Percentiles rank a stretch among this genome's conserved stretches.
phyloP scores from a whole-genome alignment of 2,797 vertebrate species.

The Urocyon cinereoargenteus region DNA sequence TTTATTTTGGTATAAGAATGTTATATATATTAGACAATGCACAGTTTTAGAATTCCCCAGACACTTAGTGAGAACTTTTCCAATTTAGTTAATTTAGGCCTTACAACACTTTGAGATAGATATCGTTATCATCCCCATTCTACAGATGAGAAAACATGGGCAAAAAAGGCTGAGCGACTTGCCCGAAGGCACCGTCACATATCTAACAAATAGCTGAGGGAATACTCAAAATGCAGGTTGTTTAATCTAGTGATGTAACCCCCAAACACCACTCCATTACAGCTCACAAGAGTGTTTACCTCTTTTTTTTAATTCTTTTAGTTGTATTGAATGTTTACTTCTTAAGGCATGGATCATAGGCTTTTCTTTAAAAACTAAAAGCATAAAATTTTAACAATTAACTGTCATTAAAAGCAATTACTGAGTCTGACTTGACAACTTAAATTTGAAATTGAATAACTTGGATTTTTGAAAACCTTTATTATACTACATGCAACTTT shows the following conservation, averaged over 20 bases:
- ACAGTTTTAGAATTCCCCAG: not conserved
- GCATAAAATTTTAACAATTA: conserved; percentile 30
- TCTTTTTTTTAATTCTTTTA: not conserved
- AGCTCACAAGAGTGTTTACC: not conserved
- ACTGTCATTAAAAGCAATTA: conserved; percentile 11
- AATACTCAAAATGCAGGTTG: not conserved
- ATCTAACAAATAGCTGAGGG: not conserved
- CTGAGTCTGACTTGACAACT: not conserved
- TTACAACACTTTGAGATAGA: not conserved
- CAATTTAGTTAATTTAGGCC: not conserved
- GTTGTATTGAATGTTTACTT: not conserved
- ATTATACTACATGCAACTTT: not conserved
- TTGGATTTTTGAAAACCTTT: conserved; percentile 34
- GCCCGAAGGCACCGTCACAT: not conserved
- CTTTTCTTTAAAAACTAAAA: conserved; percentile 13
- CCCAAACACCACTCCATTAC: not conserved
- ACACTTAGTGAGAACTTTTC: not conserved
- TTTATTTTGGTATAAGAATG: conserved; percentile 5
- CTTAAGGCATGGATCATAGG: not conserved
- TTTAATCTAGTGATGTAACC: no score
- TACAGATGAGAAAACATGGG: not conserved
- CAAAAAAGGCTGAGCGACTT: not conserved
- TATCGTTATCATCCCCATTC: not conserved
- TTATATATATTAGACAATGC: not conserved
- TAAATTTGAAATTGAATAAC: not conserved